Evolutionary conservation across 2,113 vertebrate genomes (phyloP).

Genomic region (Acrocephalus kingi): DNA sequence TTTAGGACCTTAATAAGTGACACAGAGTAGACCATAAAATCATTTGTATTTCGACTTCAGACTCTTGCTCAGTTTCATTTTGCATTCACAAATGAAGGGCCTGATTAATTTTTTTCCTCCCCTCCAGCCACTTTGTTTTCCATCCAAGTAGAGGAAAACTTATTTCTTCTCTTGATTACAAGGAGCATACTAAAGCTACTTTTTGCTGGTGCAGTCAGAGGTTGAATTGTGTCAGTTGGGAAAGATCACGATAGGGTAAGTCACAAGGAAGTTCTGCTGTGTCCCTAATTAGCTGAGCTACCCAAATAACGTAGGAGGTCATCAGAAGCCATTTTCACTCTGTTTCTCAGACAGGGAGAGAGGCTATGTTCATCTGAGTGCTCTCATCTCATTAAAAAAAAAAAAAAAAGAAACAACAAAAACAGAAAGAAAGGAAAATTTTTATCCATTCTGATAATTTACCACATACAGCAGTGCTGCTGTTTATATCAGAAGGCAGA

Average conservation of each 20-base stretch:
- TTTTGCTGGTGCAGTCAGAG: conserved; percentile 40
- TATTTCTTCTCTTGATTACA: background rate
- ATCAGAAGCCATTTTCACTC: conserved; percentile 44
- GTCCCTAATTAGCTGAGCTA: conserved; percentile 59
- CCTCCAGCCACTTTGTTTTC: background rate
- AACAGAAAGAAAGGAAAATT: conserved; percentile 24
- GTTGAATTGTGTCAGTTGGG: conserved; percentile 8
- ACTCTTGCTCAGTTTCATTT: background rate
- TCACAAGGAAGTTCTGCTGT: conserved; percentile 36
- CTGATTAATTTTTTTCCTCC: background rate
- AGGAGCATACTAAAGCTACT: conserved; percentile 7
- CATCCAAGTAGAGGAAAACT: background rate
- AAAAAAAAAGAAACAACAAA: background rate
- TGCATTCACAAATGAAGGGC: background rate
- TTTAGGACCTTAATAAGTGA: background rate
- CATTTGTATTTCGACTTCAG: background rate
- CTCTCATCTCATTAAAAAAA: conserved; percentile 36
- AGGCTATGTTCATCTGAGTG: background rate
- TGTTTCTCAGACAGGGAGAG: conserved; percentile 11
- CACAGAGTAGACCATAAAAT: background rate
- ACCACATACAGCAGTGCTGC: background rate
- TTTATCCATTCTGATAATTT: conserved; percentile 19
- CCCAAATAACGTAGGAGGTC: conserved; percentile 54
- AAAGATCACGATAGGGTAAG: conserved; percentile 48
- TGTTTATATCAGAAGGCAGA: conserved; percentile 11